Percentiles rank a stretch among this genome's conserved stretches.
Conservation (phyloP, 2,113 vertebrate genomes). For the Halichoeres trimaculatus region DNA sequence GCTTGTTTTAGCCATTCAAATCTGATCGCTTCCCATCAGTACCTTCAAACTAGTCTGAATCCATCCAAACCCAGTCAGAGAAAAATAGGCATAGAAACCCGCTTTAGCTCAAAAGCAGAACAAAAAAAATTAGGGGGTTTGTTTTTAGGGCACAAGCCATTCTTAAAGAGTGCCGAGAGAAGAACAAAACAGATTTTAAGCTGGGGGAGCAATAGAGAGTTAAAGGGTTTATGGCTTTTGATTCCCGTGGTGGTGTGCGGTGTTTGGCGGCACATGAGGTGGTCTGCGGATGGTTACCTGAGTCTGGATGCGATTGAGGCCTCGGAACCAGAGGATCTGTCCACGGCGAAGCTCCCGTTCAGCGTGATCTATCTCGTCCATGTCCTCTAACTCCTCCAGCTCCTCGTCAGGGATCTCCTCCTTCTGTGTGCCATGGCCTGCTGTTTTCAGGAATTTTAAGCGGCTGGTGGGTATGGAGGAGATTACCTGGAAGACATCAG, state of each 20-base stretch:
- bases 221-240: constrained; percentile 76
- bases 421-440: constrained; percentile 97
- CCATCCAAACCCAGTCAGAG: constrained; percentile 46
- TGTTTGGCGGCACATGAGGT: not conserved
- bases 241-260: constrained; percentile 53
- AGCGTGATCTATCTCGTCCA: constrained; percentile 97
- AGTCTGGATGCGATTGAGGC: constrained; percentile 99
- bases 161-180: constrained; percentile 54
- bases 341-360: constrained; percentile 96
- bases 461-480: constrained; percentile 96
- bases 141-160: constrained; percentile 59
- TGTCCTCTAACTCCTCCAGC: constrained; percentile 92
- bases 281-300: constrained; percentile 87
- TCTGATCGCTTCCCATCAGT: constrained; percentile 56
- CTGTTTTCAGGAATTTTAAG: constrained; percentile 97
- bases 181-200: constrained; percentile 50
- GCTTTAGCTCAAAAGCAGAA: constrained; percentile 68
- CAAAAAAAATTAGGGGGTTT: constrained; percentile 29
- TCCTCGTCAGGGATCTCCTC: constrained; percentile 97
- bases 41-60: constrained; percentile 55
- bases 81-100: constrained; percentile 43
- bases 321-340: constrained; percentile 99
- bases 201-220: constrained; percentile 69
- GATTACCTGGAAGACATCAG: constrained; percentile 87
- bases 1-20: constrained; percentile 21